Conservation (phyloP, 2,797 vertebrate species). For the Parauchenoglanis punctatus region DNA sequence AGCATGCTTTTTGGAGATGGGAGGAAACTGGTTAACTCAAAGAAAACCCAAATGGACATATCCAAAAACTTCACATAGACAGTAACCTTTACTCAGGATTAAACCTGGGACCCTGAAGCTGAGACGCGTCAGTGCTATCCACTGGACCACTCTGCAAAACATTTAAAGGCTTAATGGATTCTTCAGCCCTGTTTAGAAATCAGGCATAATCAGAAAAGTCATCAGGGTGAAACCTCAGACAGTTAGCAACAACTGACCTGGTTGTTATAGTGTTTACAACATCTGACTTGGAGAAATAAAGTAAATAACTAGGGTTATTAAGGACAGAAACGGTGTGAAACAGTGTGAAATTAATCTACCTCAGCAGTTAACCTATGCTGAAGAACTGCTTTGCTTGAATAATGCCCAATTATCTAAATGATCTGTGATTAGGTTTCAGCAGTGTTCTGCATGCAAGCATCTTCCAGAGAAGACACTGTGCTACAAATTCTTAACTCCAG, state of each 20-base stretch:
- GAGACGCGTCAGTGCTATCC: background rate
- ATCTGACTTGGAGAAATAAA: background rate
- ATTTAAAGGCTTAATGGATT: background rate
- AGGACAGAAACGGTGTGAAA: too few relatives aligned
- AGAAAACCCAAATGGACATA: background rate
- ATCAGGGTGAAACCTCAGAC: constrained; percentile 38
- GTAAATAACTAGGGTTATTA: too few relatives aligned
- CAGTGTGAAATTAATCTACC: background rate
- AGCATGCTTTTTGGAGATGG: background rate
- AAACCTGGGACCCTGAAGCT: background rate
- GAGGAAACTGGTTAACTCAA: background rate
- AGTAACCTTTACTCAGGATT: background rate
- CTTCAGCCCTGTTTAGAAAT: background rate
- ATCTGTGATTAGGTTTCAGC: background rate
- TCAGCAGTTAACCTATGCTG: constrained; percentile 19
- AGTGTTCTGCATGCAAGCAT: background rate
- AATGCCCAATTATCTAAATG: background rate
- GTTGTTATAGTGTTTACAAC: constrained; percentile 44
- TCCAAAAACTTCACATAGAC: background rate
- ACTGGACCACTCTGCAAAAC: background rate
- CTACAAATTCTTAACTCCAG: background rate
- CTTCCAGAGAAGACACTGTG: background rate
- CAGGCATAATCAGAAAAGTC: background rate
- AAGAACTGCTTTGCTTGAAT: constrained; percentile 1
- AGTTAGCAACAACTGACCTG: constrained; percentile 35